A percentile compares a stretch with the other conserved stretches of the same genome.
Evolutionary conservation across 1,140 invertebrate species (phyloP).

Genomic region (Reticulitermes speratus): DNA sequence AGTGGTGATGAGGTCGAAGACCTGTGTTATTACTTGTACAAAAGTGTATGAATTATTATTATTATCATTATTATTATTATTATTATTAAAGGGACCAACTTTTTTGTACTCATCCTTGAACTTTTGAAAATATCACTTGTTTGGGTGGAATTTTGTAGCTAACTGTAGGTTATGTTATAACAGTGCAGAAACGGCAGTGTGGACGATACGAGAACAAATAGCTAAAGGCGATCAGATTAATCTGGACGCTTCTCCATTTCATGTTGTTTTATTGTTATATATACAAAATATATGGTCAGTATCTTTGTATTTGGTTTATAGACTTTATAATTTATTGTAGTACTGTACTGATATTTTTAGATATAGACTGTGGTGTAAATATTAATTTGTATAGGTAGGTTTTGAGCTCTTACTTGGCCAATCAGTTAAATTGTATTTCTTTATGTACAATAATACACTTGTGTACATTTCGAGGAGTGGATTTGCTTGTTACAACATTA

Average conservation of each 20-base stretch:
- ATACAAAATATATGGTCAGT: slow-evolving; percentile 11
- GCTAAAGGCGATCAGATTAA: background rate
- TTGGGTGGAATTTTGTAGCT: background rate
- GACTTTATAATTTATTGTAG: slow-evolving; percentile 17
- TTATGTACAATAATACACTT: background rate
- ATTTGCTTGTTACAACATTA: background rate
- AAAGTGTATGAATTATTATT: background rate
- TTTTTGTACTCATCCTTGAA: background rate
- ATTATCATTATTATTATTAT: background rate
- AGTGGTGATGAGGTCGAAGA: background rate
- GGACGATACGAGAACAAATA: background rate
- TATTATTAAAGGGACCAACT: background rate
- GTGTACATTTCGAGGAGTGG: background rate
- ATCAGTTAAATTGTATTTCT: background rate
- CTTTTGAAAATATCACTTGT: background rate
- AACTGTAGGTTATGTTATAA: background rate
- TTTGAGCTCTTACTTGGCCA: background rate
- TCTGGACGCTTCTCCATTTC: background rate
- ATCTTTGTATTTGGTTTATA: slow-evolving; percentile 14
- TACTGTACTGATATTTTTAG: background rate
- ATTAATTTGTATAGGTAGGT: background rate
- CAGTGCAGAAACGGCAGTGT: background rate
- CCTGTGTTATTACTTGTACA: background rate
- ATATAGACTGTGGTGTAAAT: background rate
- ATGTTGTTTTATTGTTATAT: background rate